Percentiles rank a stretch among this genome's conserved stretches.
These are phyloP conservation scores for Rhadinocentrus ornatus DNA, from an alignment of 2,797 vertebrate genomes.

Conservation along the genomic window DNA sequence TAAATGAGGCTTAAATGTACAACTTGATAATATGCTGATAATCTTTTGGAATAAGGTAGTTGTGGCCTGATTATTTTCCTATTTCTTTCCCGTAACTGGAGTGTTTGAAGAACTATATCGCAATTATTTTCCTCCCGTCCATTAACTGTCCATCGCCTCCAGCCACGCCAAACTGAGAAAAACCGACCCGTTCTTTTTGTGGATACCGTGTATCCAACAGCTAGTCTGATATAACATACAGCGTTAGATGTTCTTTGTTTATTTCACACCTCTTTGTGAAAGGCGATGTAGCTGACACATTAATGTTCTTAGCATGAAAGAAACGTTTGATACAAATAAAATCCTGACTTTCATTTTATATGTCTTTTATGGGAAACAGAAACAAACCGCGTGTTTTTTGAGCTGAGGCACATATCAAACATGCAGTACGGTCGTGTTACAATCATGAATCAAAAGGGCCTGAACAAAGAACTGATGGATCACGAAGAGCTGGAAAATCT, in stretches of 20 bases:
- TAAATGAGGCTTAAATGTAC: too few relatives aligned
- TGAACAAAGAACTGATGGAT: slow-evolving; percentile 43
- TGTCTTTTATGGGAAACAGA: slow-evolving; percentile 79
- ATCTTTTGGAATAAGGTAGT: background rate
- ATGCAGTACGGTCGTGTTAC: slow-evolving; percentile 27
- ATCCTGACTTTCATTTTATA: slow-evolving; percentile 93
- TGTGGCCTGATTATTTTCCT: background rate
- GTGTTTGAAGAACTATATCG: background rate
- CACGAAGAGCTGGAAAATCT: slow-evolving; percentile 22
- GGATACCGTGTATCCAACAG: slow-evolving; percentile 96
- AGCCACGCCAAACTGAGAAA: slow-evolving; percentile 78
- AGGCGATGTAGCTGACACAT: slow-evolving; percentile 80
- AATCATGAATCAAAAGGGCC: slow-evolving; percentile 46
- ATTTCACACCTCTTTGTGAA: slow-evolving; percentile 88
- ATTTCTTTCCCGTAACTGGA: background rate
- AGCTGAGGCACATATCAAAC: slow-evolving; percentile 44
- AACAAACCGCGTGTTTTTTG: slow-evolving; percentile 47
- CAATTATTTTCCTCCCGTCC: background rate
- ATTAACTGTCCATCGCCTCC: slow-evolving; percentile 11
- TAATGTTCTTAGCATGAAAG: slow-evolving; percentile 89
- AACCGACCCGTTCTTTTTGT: slow-evolving; percentile 85
- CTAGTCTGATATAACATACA: slow-evolving; percentile 85
- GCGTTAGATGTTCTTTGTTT: slow-evolving; percentile 88
- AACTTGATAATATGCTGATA: background rate
- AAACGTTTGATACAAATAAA: slow-evolving; percentile 91